Base-by-base conservation (phyloP, 2,888 invertebrate species). In the Polymixis flavicincta region DNA sequence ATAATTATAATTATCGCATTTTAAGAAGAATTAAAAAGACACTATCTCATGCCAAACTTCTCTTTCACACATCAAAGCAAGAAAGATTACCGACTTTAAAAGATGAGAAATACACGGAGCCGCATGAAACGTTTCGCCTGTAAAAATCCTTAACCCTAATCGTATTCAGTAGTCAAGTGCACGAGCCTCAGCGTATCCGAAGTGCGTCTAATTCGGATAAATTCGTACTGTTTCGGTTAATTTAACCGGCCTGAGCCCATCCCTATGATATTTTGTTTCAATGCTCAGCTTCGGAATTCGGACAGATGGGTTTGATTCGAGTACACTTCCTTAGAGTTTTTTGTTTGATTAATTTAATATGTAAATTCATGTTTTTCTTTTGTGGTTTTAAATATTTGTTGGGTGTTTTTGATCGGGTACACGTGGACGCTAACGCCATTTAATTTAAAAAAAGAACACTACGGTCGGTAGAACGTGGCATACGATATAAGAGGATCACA, bases 171-270 rank as follows among this genome's bases (percentile, higher is more conserved):
- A 84, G 77, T 83, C 80, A 84, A 82, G 71, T 77, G 83, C 78
- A 76, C 83, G 72, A 73, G 74, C 63, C 79, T 83, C 77, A 80
- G 80, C 68, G 78, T 82, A 83, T 85, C 76, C 75, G 73, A 80
- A 83, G 78, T 81, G 81, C 85, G 83, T 85, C 89, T 90, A 89
- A 92, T 91, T 87, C 87, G 87, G 87, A 87, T 88, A 89, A 91
- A 92, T 92, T 90, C 73, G 79, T 85, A 76, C 83, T 85, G 84
- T 87, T 88, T 86, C 89, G 88, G 87, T 91, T 90, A 92, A 91
- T 92, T 92, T 91, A 92, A 91, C 90, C 78, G 88, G 74, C 59
- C 67, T 37, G 25, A 59, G 64, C 59, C 28, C 74, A 73, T 86
- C 76, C 78, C 74, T 81, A 74, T 80, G 78, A 83, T 87, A 86